Conservation (phyloP, 2,888 invertebrate species). For the Timema podura region DNA sequence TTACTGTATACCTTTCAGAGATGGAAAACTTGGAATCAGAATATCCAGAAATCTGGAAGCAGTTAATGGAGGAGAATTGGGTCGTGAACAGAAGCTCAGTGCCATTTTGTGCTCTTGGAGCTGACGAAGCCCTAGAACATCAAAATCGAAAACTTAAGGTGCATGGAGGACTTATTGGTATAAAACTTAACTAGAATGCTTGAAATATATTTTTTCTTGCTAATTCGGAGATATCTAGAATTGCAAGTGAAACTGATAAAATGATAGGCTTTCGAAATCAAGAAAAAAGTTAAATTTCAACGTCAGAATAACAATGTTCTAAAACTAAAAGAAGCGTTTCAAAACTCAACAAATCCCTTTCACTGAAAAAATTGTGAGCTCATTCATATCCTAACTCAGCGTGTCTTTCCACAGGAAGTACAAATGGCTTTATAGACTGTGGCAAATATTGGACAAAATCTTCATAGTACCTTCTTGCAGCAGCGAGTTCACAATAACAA, state of each 20-base stretch:
- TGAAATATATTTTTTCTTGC: background rate
- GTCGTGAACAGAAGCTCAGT: background rate
- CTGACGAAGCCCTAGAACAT: background rate
- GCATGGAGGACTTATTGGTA: background rate
- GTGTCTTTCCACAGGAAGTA: background rate
- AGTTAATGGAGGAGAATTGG: background rate
- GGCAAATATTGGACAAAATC: background rate
- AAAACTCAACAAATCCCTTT: background rate
- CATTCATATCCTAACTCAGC: background rate
- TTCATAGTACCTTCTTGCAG: background rate
- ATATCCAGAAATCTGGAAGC: background rate
- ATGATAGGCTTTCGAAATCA: background rate
- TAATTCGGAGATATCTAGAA: background rate
- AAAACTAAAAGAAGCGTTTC: background rate
- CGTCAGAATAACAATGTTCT: background rate
- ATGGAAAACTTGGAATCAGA: background rate
- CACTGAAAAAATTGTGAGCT: background rate
- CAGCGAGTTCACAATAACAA: background rate
- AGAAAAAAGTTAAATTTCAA: background rate
- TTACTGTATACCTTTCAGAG: too few species aligned
- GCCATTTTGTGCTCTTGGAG: background rate
- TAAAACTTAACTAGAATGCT: background rate
- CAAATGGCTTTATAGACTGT: background rate
- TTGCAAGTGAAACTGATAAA: background rate
- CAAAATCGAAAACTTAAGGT: background rate